These are phyloP conservation scores for Carpatolechia fugitivella DNA, from an alignment of 2,888 invertebrate genomes.

Conservation along the genomic window DNA sequence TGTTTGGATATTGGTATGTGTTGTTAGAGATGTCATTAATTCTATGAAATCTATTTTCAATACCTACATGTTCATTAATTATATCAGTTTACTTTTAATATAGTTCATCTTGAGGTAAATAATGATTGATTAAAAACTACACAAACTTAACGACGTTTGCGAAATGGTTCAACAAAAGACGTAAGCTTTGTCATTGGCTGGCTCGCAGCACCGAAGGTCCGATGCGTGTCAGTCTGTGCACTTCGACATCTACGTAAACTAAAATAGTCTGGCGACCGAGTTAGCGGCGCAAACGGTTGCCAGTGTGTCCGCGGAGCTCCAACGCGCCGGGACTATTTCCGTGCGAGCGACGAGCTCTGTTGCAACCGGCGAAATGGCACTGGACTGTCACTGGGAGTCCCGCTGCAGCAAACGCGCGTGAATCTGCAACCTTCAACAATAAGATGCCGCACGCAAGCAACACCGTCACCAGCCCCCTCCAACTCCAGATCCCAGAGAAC, in stretches of 20 bases:
- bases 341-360: slow-evolving; percentile 54
- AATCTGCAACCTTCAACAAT: slow-evolving; percentile 21
- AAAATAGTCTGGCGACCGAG: slow-evolving; percentile 79
- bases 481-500: slow-evolving; percentile 60
- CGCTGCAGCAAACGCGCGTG: slow-evolving; percentile 65
- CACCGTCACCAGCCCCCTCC: slow-evolving; percentile 44
- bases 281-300: slow-evolving; percentile 52
- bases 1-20: too few species aligned
- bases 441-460: slow-evolving; percentile 59
- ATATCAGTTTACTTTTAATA: too few species aligned
- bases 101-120: background rate
- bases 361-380: slow-evolving; percentile 72
- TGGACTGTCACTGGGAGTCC: slow-evolving; percentile 69
- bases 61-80: too few species aligned
- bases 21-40: too few species aligned
- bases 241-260: slow-evolving; percentile 77
- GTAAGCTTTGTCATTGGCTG: slow-evolving; percentile 39
- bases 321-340: slow-evolving; percentile 77
- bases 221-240: slow-evolving; percentile 62
- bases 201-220: slow-evolving; percentile 58
- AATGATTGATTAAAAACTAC: background rate
- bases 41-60: too few species aligned
- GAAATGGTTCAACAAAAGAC: slow-evolving; percentile 6
- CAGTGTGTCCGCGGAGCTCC: slow-evolving; percentile 72
- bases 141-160: slow-evolving; percentile 1